Evolutionary conservation across 2,113 vertebrate species (phyloP), one percentile per base, ranked within the genome.

Genomic region (Pycnonotus jocosus): DNA sequence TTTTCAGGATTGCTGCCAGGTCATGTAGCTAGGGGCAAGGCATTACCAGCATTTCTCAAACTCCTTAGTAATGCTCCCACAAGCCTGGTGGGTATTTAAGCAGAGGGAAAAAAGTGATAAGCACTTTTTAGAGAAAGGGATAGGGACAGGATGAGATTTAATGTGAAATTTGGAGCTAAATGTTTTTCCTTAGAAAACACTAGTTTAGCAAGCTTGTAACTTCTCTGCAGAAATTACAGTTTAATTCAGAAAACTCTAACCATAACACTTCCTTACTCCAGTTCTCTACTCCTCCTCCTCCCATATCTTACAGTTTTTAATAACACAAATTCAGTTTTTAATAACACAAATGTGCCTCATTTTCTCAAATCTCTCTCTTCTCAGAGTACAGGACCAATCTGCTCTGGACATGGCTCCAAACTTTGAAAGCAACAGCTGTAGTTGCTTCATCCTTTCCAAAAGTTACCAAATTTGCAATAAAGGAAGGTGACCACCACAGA

Each of bases 221-320:
- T 62, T 74, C 27, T 11, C 57, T 58, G 14, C 14, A 74, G 53
- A 82, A 87, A 85, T 62, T 14, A 37, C 24, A 38, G 16, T 64
- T 95, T 81, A 10, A 38, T 81, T 85, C 45, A 61, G 78, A 38
- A 73, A 84, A 65, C 10, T 38, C 7, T 13, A n/a, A 56, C 8
- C 1, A 0, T 40, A 56, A 56, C 24, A 10, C 20, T 56, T 47
- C 10, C 8, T 85, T 76, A 40, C 6, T 69, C 9, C 24, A 33
- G 3, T 28, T 70, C 21, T 11, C 10, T 31, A 16, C 10, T 31
- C 30, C 9, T 38, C n/a, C 19, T 37, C 1, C 2, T 2, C 2
- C 11, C 12, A 15, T 35, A 19, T 7, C 18, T 53, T 78, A 48
- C 13, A 31, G 9, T 28, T 84, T 72, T 84, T 31, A 47, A 13